A percentile compares a stretch with the other conserved stretches of the same genome.
Evolutionary conservation across 1,140 invertebrate genomes (phyloP).

Genomic region (Ptiloglossa arizonensis): DNA sequence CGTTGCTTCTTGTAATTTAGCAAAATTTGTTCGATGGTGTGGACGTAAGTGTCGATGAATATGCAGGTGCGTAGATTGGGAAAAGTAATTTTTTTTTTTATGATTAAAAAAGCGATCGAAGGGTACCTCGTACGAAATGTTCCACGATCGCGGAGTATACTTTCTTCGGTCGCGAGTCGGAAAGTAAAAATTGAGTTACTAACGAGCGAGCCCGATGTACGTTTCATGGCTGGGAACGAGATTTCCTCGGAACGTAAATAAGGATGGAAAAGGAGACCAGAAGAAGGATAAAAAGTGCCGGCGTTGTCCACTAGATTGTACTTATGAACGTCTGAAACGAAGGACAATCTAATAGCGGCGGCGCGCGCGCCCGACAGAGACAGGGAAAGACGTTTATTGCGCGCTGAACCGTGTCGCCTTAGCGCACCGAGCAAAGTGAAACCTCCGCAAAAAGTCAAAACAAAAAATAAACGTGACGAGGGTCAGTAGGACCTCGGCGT

Average conservation of each 20-base stretch:
- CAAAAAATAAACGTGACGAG: slow-evolving; percentile 48
- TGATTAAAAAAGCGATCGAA: not conserved
- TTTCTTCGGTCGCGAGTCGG: no score
- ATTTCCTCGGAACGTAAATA: slow-evolving; percentile 43
- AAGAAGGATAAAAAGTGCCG: slow-evolving; percentile 43
- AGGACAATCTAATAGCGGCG: slow-evolving; percentile 41
- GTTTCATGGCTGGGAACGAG: slow-evolving; percentile 36
- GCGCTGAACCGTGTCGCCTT: slow-evolving; percentile 50
- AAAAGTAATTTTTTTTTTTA: no score
- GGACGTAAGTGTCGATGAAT: no score
- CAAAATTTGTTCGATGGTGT: no score
- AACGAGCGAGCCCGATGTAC: slow-evolving; percentile 21
- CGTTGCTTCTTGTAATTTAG: no score
- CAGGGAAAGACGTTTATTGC: slow-evolving; percentile 49
- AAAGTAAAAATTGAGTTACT: slow-evolving; percentile 2
- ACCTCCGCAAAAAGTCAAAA: slow-evolving; percentile 38
- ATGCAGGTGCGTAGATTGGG: no score
- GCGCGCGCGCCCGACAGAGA: slow-evolving; percentile 34
- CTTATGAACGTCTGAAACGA: slow-evolving; percentile 54
- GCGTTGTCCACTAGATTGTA: slow-evolving; percentile 45
- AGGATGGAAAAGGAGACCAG: slow-evolving; percentile 18
- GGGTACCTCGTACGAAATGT: not conserved
- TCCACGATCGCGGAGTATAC: no score
- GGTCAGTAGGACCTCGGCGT: slow-evolving; percentile 44
- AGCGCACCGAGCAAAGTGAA: slow-evolving; percentile 51